Evolutionary conservation across 2,113 vertebrate species (phyloP).

Genomic region (Dasyurus viverrinus): DNA sequence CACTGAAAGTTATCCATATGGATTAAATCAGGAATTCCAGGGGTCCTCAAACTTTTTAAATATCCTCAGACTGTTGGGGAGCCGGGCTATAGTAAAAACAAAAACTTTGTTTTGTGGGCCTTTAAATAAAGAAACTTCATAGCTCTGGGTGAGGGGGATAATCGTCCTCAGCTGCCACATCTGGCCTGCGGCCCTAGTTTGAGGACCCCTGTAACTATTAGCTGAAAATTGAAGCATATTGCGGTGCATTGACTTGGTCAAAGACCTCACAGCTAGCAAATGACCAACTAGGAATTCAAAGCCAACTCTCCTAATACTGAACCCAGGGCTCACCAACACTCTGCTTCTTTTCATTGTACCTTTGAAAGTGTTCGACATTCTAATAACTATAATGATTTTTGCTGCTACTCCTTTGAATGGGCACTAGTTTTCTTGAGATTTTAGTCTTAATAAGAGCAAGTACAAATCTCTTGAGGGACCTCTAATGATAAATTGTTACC

Average conservation of each 20-base stretch:
- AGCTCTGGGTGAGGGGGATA: no score
- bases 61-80: no score
- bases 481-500: neutral
- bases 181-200: no score
- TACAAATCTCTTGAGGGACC: neutral
- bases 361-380: neutral
- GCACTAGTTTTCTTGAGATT: neutral
- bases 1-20: neutral
- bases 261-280: neutral
- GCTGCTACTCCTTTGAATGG: neutral
- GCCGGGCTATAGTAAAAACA: no score
- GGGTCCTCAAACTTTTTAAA: no score
- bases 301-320: neutral
- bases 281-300: neutral
- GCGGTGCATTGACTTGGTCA: neutral
- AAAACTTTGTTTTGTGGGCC: no score
- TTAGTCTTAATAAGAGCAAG: neutral
- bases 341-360: neutral
- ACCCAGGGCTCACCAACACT: neutral
- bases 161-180: no score
- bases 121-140: no score
- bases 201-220: neutral
- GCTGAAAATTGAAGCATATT: neutral
- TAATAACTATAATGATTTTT: neutral
- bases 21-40: neutral